phyloP scores from a whole-genome alignment of 2,797 vertebrate genomes.

The Limosa lapponica region DNA sequence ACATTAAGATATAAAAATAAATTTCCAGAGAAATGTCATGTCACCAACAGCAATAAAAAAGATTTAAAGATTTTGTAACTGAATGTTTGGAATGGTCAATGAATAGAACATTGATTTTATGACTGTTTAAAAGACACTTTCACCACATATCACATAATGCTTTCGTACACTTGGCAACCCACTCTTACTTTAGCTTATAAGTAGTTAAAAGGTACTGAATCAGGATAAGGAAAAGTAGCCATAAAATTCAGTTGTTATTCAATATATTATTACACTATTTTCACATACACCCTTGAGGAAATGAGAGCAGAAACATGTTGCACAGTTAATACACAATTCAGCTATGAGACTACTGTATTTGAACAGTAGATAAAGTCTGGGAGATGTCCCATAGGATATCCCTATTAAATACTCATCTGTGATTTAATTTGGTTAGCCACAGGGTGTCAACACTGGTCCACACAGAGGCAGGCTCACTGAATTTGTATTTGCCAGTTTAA shows the following conservation, averaged over 20 bases:
- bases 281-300: constrained; percentile 1
- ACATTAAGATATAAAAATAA: background rate
- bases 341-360: background rate
- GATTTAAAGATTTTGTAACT: background rate
- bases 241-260: constrained; percentile 4
- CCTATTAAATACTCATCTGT: background rate
- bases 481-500: constrained; percentile 23
- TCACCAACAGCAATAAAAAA: constrained; percentile 13
- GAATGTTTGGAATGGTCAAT: background rate
- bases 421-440: constrained; percentile 34
- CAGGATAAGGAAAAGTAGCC: background rate
- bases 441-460: constrained; percentile 49
- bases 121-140: constrained; percentile 21
- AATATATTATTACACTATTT: constrained; percentile 34
- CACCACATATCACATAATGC: background rate
- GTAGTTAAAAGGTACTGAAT: constrained; percentile 1
- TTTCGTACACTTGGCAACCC: background rate
- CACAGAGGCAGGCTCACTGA: background rate
- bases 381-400: constrained; percentile 25
- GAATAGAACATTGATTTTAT: background rate
- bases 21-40: constrained; percentile 2
- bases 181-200: constrained; percentile 6
- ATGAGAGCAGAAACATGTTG: constrained; percentile 1
- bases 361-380: background rate
- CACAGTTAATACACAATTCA: background rate